These are phyloP conservation scores for Platanista minor DNA, from an alignment of 2,113 vertebrate species.

Conservation along the genomic window DNA sequence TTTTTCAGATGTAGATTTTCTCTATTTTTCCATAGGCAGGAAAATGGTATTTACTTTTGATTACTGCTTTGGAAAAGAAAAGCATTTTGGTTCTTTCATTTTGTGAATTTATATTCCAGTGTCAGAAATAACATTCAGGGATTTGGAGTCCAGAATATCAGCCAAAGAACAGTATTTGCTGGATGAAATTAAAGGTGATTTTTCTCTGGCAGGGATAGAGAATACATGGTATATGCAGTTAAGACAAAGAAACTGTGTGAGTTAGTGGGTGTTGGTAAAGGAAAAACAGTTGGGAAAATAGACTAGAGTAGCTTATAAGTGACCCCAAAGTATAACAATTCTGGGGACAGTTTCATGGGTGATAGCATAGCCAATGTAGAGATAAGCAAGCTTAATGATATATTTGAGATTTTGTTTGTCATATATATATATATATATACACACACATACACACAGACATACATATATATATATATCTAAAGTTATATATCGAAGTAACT, in stretches of 20 bases:
- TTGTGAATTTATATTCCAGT: not conserved
- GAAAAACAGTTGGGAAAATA: not conserved
- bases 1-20: not conserved
- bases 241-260: not conserved
- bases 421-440: not conserved
- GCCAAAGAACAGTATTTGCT: not conserved
- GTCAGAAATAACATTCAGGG: not conserved
- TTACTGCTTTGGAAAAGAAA: not conserved
- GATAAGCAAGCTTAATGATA: not conserved
- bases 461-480: not conserved
- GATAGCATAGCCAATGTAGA: not conserved
- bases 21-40: not conserved
- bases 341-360: not conserved
- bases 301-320: not conserved
- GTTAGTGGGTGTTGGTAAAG: not conserved
- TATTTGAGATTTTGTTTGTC: not conserved
- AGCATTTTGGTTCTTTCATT: not conserved
- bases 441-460: fast-evolving
- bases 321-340: not conserved
- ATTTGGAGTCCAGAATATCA: not conserved
- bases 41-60: not conserved
- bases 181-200: not conserved
- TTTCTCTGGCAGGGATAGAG: not conserved
- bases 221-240: not conserved
- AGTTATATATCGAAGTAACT: not conserved